Conservation (phyloP, 1,140 invertebrate genomes). For the Kradibia gibbosae region DNA sequence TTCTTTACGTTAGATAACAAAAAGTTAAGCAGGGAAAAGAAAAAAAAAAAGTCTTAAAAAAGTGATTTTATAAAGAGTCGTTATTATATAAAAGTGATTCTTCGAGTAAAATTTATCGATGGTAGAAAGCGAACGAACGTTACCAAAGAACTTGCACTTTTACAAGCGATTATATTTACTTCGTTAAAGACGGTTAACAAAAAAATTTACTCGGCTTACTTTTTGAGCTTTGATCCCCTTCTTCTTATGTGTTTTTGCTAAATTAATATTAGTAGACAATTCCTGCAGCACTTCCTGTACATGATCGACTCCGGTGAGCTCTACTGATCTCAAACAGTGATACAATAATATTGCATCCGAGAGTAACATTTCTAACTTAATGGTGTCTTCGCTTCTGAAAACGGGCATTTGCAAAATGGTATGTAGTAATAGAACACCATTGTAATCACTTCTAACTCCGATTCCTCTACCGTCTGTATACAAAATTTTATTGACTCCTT, state of each 20-base stretch:
- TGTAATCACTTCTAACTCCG: slow-evolving; percentile 89
- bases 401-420: slow-evolving; percentile 89
- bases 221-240: slow-evolving; percentile 90
- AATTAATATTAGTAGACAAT: slow-evolving; percentile 82
- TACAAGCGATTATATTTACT: too few species aligned
- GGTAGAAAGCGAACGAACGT: too few species aligned
- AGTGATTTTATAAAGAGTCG: too few species aligned
- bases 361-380: slow-evolving; percentile 87
- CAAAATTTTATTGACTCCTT: slow-evolving; percentile 84
- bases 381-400: slow-evolving; percentile 79
- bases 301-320: slow-evolving; percentile 82
- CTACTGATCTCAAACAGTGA: slow-evolving; percentile 82
- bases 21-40: too few species aligned
- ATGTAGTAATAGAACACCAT: slow-evolving; percentile 89
- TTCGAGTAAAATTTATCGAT: too few species aligned
- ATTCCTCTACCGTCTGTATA: slow-evolving; percentile 86
- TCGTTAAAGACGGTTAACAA: too few species aligned
- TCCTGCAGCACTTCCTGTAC: slow-evolving; percentile 84
- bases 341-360: slow-evolving; percentile 89
- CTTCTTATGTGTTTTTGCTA: slow-evolving; percentile 79
- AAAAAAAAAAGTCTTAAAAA: too few species aligned
- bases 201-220: slow-evolving; percentile 68
- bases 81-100: too few species aligned
- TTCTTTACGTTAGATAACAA: too few species aligned
- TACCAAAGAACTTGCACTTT: too few species aligned